Base-by-base conservation (phyloP, 2,888 invertebrate species). In the Pterobdella sp. region DNA sequence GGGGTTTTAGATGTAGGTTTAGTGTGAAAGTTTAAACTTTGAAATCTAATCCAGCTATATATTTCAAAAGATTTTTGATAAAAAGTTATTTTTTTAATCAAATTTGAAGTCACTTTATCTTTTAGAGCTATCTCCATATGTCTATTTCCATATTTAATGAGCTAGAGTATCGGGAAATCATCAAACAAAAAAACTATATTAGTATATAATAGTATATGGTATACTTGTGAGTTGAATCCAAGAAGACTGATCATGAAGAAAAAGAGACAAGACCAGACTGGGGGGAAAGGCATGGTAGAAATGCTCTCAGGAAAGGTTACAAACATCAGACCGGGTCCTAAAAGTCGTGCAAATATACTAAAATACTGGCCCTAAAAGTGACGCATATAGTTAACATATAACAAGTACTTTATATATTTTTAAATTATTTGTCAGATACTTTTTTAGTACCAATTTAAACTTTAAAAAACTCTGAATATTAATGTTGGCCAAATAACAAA, bases 251-350 rank as follows among this genome's bases (percentile, higher is more conserved):
- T 83, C 84, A 83, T 83, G 42, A 84, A 76, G 76, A 83, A 84
- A 78, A 84, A 84, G 73, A 83, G 79, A n/a, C 82, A 78, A 1
- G 82, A 78, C 84, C 83, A 84, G 56, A 83, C 73, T 1, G 81
- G 83, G 10, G 83, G 78, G 0, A 83, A 77, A 1, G 83, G 83
- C 81, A 84, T 82, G 52, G 80, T 79, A 7, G 82, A 79, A 22
- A 84, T 75, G 4, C 82, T 83, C 74, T 83, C 83, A 22, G 84
- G 83, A 77, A 84, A 84, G 26, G 82, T 83, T n/a, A 82, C 80
- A 76, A 84, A 84, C 14, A 82, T 82, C 56, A 84, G 76, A 42
- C 83, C 84, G 31, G 83, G 83, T 73, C 83, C 83, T 83, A 76
- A 26, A n/a, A n/a, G n/a, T n/a, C n/a, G n/a, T n/a, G n/a, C n/a